These are phyloP conservation scores for Anguilla rostrata DNA, from an alignment of 2,113 vertebrate genomes.

Conservation along the genomic window DNA sequence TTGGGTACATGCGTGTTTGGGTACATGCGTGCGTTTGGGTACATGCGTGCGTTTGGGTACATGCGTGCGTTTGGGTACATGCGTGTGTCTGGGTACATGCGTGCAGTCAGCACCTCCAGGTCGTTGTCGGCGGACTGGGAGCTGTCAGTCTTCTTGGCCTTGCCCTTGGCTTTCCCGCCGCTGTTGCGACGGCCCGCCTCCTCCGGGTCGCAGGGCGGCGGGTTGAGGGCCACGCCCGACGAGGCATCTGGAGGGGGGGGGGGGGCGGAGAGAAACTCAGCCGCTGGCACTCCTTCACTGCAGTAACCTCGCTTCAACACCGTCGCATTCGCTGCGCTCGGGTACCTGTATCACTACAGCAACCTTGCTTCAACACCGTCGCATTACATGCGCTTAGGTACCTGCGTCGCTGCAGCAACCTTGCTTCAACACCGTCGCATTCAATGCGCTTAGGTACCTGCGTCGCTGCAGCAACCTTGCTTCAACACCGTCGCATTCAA, in stretches of 20 bases:
- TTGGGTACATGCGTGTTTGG: too few relatives aligned
- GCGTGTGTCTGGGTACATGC: neutral
- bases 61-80: neutral
- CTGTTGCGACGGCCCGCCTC: slow-evolving; percentile 84
- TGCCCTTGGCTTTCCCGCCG: slow-evolving; percentile 87
- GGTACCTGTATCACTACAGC: slow-evolving; percentile 33
- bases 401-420: slow-evolving; percentile 32
- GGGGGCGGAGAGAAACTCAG: neutral
- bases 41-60: too few relatives aligned
- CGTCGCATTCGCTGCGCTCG: too few relatives aligned
- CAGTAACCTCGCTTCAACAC: neutral
- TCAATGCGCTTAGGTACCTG: slow-evolving; percentile 31
- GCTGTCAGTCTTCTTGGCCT: slow-evolving; percentile 83
- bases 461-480: slow-evolving; percentile 29
- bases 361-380: neutral
- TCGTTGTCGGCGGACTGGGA: slow-evolving; percentile 81
- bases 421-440: neutral
- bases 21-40: too few relatives aligned
- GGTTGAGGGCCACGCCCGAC: slow-evolving; percentile 54
- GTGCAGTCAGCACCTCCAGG: slow-evolving; percentile 76
- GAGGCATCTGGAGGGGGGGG: slow-evolving; percentile 50
- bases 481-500: neutral
- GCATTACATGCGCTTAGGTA: neutral
- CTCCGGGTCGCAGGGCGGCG: slow-evolving; percentile 81
- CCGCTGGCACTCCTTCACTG: neutral